Evolutionary conservation across 2,113 vertebrate species (phyloP).

Genomic region (Motacilla tschutschensis): DNA sequence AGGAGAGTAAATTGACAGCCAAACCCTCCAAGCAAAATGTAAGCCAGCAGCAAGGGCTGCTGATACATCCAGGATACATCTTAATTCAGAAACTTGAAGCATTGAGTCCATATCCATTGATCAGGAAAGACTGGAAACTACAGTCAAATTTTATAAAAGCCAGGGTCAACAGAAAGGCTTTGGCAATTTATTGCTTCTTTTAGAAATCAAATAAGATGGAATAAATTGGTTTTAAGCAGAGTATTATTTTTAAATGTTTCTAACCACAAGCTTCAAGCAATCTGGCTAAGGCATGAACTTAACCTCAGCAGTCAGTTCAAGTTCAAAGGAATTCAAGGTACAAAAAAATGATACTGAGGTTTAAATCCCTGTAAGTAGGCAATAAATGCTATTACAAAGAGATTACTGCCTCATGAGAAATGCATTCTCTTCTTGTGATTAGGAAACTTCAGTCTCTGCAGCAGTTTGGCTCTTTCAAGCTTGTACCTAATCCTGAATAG

Average conservation of each 20-base stretch:
- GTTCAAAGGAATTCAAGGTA: neutral
- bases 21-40: neutral
- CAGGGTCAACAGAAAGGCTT: neutral
- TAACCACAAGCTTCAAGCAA: slow-evolving; percentile 11
- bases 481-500: neutral
- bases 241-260: neutral
- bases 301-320: neutral
- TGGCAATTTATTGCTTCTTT: neutral
- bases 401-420: neutral
- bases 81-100: neutral
- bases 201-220: neutral
- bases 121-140: neutral
- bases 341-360: neutral
- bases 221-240: neutral
- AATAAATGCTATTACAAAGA: neutral
- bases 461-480: neutral
- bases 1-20: neutral
- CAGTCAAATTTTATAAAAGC: neutral
- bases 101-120: neutral
- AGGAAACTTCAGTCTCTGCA: neutral
- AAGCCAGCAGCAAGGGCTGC: neutral
- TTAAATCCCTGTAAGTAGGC: neutral
- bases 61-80: neutral
- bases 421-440: neutral
- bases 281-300: neutral